phyloP scores from a whole-genome alignment of 2,888 invertebrate species.

The Catocala sponsa region DNA sequence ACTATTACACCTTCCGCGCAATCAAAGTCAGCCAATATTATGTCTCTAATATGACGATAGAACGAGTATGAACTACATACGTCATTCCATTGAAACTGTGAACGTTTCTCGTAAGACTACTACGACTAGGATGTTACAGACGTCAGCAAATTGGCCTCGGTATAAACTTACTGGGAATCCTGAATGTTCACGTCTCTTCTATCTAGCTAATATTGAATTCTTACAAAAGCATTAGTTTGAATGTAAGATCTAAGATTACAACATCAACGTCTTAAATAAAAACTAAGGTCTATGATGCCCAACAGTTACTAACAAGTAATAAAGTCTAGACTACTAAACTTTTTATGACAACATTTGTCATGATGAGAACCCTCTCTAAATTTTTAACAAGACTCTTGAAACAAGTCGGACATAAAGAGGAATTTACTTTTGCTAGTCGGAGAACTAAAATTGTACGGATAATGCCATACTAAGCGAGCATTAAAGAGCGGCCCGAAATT shows the following conservation, averaged over 20 bases:
- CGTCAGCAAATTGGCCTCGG: no score
- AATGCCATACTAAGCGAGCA: conserved; percentile 50
- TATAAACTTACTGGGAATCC: no score
- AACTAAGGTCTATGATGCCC: conserved; percentile 20
- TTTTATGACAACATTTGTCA: conserved; percentile 46
- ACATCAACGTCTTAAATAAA: conserved; percentile 13
- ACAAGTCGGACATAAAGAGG: conserved; percentile 38
- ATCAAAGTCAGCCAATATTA: no score
- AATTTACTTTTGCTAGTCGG: conserved; percentile 22
- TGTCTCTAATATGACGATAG: no score
- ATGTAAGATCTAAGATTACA: background rate
- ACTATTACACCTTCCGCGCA: no score
- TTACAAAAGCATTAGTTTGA: no score
- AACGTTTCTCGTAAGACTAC: no score
- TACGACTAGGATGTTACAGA: no score
- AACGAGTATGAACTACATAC: no score
- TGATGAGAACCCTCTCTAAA: conserved; percentile 41
- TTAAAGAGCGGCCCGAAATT: conserved; percentile 62
- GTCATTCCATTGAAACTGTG: no score
- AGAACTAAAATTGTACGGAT: conserved; percentile 37
- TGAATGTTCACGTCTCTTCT: background rate
- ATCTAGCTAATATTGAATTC: no score
- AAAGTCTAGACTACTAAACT: conserved; percentile 45
- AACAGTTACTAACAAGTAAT: conserved; percentile 43
- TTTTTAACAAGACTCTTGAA: conserved; percentile 41